Evolutionary conservation across 2,797 vertebrate genomes (phyloP).

Genomic region (Channallabes apus): DNA sequence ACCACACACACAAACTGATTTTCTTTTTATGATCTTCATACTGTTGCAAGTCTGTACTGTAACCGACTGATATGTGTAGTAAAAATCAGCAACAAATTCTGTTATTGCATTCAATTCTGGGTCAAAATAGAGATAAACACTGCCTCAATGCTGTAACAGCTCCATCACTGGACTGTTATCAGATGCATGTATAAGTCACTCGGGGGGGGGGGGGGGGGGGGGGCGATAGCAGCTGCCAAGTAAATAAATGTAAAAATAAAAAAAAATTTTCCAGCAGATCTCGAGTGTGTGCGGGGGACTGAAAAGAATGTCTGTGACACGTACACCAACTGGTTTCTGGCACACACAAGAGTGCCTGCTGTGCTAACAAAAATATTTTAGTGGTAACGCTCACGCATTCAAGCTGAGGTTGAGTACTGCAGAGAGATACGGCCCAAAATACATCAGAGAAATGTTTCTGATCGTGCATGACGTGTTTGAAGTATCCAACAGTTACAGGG

Average conservation of each 20-base stretch:
- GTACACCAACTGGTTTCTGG: slow-evolving; percentile 20
- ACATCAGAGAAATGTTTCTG: neutral
- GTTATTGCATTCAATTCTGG: neutral
- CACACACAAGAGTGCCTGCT: slow-evolving; percentile 6
- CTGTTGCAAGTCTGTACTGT: neutral
- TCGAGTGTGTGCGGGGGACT: neutral
- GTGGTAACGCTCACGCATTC: neutral
- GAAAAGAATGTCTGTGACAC: slow-evolving; percentile 2
- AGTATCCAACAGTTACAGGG: neutral
- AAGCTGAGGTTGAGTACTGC: neutral
- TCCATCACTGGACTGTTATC: neutral
- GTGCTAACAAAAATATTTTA: slow-evolving; percentile 12
- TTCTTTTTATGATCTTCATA: neutral
- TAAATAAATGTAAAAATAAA: neutral
- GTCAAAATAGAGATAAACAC: neutral
- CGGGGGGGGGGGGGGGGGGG: too few relatives aligned
- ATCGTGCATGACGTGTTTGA: neutral
- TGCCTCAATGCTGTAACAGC: neutral
- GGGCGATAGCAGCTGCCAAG: slow-evolving; percentile 6
- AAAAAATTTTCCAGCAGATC: neutral
- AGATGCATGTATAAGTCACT: neutral
- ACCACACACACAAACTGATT: neutral
- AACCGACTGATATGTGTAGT: neutral
- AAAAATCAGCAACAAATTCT: neutral
- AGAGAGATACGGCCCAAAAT: neutral